Evolutionary conservation across 2,888 invertebrate species (phyloP), one percentile per base, ranked within the genome.

Genomic region (Eristalinus aeneus): DNA sequence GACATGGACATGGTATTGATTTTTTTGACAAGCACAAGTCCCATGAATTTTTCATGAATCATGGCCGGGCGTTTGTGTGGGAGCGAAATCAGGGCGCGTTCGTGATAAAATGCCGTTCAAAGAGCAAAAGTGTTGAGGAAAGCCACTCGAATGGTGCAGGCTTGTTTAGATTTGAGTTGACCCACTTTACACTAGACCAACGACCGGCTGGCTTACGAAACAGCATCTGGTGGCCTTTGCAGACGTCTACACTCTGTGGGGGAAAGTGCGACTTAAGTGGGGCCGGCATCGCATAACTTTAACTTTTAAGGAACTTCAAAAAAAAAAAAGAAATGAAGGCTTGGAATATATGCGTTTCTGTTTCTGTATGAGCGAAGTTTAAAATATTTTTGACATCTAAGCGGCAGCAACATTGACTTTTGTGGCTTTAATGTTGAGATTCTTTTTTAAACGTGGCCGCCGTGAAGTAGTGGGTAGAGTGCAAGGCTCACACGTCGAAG

Each of bases 101-200:
- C 64, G 36, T 16, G 46, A 46, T 8, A 46, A 46, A 46, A 46
- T 4, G 16, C 16, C 16, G 39, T 16, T 39, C 39, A 39, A 39
- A 54, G 27, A 1, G 22, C n/a, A 54, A 16, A 54, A 20, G 10
- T 11, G 73, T 11, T 11, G 12, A 36, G 32, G 53, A 58, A 67
- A 73, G 53, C 73, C 46, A 72, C 32, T 69, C n/a, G 11, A 5
- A 8, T 0, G 53, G 34, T 34, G 20, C 53, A 61, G 60, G 68
- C 67, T 76, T 80, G 85, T 76, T 77, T 80, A 71, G 60, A 71
- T 75, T 79, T 69, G 60, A 72, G 63, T 63, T 81, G 82, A 82
- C 86, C 86, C 82, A 86, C 69, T 82, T 86, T 69, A 74, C 65
- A 54, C 82, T 77, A 78, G 61, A 67, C 77, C 78, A 58, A 61